Evolutionary conservation across 2,113 vertebrate species (phyloP).

Genomic region (Hemiscyllium ocellatum): DNA sequence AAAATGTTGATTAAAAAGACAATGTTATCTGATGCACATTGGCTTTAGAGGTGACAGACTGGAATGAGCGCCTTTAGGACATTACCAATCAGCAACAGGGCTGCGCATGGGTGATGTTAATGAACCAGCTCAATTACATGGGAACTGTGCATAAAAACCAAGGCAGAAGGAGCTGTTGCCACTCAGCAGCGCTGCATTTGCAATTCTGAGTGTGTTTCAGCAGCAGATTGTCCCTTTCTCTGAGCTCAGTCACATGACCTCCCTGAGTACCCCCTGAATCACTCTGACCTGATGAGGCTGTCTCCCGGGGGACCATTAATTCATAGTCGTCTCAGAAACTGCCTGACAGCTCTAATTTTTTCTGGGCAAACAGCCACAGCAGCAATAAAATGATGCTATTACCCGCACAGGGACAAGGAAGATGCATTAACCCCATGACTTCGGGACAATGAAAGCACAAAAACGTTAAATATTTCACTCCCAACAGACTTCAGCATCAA

Average conservation of each 20-base stretch:
- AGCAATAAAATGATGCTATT: conserved; percentile 43
- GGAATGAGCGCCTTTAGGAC: neutral
- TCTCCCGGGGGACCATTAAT: conserved; percentile 44
- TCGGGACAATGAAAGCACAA: conserved; percentile 44
- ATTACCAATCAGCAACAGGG: neutral
- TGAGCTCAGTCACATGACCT: conserved; percentile 4
- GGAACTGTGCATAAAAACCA: neutral
- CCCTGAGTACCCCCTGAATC: conserved; percentile 39
- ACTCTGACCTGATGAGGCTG: conserved; percentile 41
- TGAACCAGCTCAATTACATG: neutral
- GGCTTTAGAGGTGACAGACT: neutral
- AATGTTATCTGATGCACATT: neutral
- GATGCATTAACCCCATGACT: conserved; percentile 50
- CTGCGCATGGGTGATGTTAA: neutral
- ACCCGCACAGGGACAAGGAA: conserved; percentile 42
- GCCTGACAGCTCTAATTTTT: conserved; percentile 45
- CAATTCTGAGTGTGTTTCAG: neutral
- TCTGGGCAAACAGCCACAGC: conserved; percentile 44
- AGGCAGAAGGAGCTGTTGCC: neutral
- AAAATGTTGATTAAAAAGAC: neutral
- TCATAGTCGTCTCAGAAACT: conserved; percentile 42
- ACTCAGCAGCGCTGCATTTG: neutral
- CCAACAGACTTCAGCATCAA: conserved; percentile 45
- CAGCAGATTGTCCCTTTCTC: conserved; percentile 22
- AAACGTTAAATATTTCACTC: conserved; percentile 44